Evolutionary conservation across 2,888 invertebrate genomes (phyloP).

Genomic region (Hemaris fuciformis): DNA sequence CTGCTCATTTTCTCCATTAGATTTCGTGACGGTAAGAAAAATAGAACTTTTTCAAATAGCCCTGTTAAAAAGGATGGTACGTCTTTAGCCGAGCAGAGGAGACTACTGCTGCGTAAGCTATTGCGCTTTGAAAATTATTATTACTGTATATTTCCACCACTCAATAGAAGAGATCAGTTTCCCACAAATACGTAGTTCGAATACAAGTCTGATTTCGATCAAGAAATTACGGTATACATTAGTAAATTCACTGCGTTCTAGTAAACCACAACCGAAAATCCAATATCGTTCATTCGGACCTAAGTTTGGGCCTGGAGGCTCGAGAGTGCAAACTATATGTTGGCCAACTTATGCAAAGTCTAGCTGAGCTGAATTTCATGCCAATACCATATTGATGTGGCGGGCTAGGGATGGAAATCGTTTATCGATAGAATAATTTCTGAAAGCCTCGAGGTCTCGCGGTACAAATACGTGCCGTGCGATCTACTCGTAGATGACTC

Average conservation of each 20-base stretch:
- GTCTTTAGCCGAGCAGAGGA: too few species aligned
- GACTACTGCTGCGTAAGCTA: too few species aligned
- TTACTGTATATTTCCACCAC: too few species aligned
- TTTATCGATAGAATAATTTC: neutral
- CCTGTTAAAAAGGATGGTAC: too few species aligned
- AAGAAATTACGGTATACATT: neutral
- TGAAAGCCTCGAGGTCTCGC: neutral
- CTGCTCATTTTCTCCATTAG: too few species aligned
- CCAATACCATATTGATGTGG: conserved; percentile 3
- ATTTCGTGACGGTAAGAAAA: too few species aligned
- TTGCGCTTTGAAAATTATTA: too few species aligned
- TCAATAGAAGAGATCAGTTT: too few species aligned
- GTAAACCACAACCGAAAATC: neutral
- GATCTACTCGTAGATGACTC: too few species aligned
- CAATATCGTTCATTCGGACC: conserved; percentile 12
- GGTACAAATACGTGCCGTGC: neutral
- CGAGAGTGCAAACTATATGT: neutral
- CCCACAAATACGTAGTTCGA: too few species aligned
- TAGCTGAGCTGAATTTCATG: conserved; percentile 3
- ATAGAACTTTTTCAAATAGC: too few species aligned
- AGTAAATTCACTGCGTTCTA: neutral
- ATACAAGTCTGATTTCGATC: too few species aligned
- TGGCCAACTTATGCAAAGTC: conserved; percentile 7
- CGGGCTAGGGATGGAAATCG: neutral
- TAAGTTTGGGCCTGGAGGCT: conserved; percentile 6